A percentile compares a stretch with the other conserved stretches of the same genome.
These are phyloP conservation scores for Fabriciana adippe DNA, from an alignment of 2,888 invertebrate species.

Conservation along the genomic window DNA sequence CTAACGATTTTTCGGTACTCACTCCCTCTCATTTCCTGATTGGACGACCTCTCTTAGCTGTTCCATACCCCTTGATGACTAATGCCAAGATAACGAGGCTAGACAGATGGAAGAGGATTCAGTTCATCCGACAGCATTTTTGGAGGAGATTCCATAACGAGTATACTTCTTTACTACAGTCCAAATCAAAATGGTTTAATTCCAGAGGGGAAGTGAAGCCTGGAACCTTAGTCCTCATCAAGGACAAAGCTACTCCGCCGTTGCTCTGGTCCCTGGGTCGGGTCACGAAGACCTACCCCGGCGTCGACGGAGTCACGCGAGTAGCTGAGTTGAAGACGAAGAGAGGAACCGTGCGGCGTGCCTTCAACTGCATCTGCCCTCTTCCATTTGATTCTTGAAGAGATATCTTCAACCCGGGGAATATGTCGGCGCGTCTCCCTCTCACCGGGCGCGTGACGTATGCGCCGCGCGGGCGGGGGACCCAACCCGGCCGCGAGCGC, in stretches of 20 bases:
- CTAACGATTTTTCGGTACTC: not conserved
- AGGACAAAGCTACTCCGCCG: not conserved
- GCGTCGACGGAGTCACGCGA: not conserved
- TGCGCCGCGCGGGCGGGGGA: too few species aligned
- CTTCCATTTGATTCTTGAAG: too few species aligned
- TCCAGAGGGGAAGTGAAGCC: not conserved
- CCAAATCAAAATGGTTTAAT: not conserved
- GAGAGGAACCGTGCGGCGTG: too few species aligned
- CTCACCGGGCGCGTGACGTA: too few species aligned
- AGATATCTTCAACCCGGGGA: too few species aligned
- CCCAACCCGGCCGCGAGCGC: too few species aligned
- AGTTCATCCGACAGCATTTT: not conserved
- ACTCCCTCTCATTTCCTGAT: not conserved
- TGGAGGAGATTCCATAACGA: not conserved
- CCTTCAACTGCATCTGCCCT: too few species aligned
- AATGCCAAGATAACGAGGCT: not conserved
- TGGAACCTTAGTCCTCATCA: not conserved
- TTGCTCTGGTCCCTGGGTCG: not conserved
- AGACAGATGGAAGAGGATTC: not conserved
- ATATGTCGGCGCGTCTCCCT: too few species aligned
- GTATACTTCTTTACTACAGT: not conserved
- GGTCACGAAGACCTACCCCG: not conserved
- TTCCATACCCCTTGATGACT: not conserved
- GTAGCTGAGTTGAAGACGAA: too few species aligned
- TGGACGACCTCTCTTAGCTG: not conserved